phyloP scores from a whole-genome alignment of 2,888 invertebrate species.

The Beris chalybata region DNA sequence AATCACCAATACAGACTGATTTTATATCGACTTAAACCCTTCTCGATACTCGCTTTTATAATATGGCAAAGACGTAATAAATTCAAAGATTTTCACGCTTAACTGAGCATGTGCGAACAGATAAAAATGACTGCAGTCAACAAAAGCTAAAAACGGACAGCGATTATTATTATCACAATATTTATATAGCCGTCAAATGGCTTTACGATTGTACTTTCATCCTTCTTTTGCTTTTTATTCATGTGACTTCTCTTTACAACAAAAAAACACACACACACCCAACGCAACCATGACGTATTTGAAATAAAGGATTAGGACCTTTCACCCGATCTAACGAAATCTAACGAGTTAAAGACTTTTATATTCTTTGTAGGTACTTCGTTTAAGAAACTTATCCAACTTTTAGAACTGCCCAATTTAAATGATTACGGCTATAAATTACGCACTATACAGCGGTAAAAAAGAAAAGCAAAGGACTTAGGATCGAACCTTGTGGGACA shows the following conservation, averaged over 20 bases:
- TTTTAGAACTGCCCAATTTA: neutral
- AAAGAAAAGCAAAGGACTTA: slow-evolving; percentile 26
- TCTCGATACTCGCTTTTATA: too few relatives aligned
- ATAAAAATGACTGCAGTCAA: slow-evolving; percentile 2
- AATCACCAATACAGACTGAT: too few relatives aligned
- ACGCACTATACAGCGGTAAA: slow-evolving; percentile 11
- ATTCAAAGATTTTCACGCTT: slow-evolving; percentile 13
- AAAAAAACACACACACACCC: too few relatives aligned
- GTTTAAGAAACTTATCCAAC: too few relatives aligned
- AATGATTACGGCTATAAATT: slow-evolving; percentile 30
- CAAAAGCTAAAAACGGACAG: slow-evolving; percentile 14
- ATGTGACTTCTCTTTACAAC: too few relatives aligned
- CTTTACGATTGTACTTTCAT: slow-evolving; percentile 9
- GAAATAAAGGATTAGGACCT: too few relatives aligned
- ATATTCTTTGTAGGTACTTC: too few relatives aligned
- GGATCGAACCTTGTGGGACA: slow-evolving; percentile 15
- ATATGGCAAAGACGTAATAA: neutral
- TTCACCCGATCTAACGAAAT: too few relatives aligned
- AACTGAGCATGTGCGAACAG: slow-evolving; percentile 21
- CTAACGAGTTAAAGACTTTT: too few relatives aligned
- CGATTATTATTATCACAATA: slow-evolving; percentile 32
- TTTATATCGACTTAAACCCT: too few relatives aligned
- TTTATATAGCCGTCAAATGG: slow-evolving; percentile 29
- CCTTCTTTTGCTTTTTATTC: too few relatives aligned
- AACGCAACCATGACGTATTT: too few relatives aligned